These are phyloP conservation scores for Phyllotreta cruciferae DNA, from an alignment of 2,888 invertebrate genomes.

Conservation along the genomic window DNA sequence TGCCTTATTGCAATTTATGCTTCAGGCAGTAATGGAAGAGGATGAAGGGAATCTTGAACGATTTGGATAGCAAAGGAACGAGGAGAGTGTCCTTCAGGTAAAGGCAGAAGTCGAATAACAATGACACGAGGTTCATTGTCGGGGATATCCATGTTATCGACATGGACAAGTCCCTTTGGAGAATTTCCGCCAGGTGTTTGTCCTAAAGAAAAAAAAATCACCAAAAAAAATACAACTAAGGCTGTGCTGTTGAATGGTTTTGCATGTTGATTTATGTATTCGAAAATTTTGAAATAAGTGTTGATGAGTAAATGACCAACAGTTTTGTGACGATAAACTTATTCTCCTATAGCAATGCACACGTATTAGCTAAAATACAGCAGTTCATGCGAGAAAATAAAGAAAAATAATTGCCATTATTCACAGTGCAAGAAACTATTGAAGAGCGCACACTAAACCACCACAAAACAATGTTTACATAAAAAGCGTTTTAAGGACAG, in stretches of 20 bases:
- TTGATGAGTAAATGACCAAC: background rate
- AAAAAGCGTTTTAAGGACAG: slow-evolving; percentile 9
- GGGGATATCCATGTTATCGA: slow-evolving; percentile 57
- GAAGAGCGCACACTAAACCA: slow-evolving; percentile 29
- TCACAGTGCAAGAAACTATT: slow-evolving; percentile 9
- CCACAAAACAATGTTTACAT: slow-evolving; percentile 13
- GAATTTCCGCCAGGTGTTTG: slow-evolving; percentile 53
- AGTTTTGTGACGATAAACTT: background rate
- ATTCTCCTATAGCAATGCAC: slow-evolving; percentile 39
- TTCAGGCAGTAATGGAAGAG: slow-evolving; percentile 57
- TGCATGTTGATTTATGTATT: background rate
- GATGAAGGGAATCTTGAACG: slow-evolving; percentile 55
- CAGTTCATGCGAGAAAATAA: background rate
- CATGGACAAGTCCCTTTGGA: slow-evolving; percentile 53
- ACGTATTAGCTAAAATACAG: background rate
- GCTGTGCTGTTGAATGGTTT: background rate
- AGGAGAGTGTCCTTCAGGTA: slow-evolving; percentile 57
- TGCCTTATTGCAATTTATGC: slow-evolving; percentile 56
- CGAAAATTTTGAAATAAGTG: background rate
- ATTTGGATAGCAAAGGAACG: slow-evolving; percentile 54
- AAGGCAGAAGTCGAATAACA: slow-evolving; percentile 56
- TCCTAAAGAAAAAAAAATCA: slow-evolving; percentile 54
- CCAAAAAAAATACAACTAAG: slow-evolving; percentile 13
- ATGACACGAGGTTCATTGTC: slow-evolving; percentile 54
- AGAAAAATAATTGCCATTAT: slow-evolving; percentile 3